Evolutionary conservation across 2,888 invertebrate species (phyloP).

Genomic region (Liposcelis brunnea): DNA sequence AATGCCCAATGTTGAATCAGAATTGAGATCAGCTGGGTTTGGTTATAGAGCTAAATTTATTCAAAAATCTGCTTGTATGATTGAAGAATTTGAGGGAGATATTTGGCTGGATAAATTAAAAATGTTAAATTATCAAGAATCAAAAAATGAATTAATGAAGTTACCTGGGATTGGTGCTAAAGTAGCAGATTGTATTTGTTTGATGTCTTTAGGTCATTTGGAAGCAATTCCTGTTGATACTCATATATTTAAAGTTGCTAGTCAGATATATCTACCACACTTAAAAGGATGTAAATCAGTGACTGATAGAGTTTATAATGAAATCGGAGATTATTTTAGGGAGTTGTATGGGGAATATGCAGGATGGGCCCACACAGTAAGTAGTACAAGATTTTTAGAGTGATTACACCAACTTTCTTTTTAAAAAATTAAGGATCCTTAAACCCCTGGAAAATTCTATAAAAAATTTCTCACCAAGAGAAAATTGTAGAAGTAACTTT

Average conservation of each 20-base stretch:
- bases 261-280: slow-evolving; percentile 60
- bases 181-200: slow-evolving; percentile 93
- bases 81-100: slow-evolving; percentile 48
- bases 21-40: slow-evolving; percentile 56
- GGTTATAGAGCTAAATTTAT: slow-evolving; percentile 84
- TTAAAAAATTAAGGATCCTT: no score
- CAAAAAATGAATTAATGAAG: slow-evolving; percentile 53
- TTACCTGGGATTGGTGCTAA: slow-evolving; percentile 87
- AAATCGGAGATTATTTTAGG: slow-evolving; percentile 69
- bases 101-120: slow-evolving; percentile 57
- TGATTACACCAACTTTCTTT: no score
- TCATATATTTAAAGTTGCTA: slow-evolving; percentile 85
- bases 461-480: no score
- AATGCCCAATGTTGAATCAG: slow-evolving; percentile 43
- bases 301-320: slow-evolving; percentile 65
- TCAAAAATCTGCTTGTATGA: slow-evolving; percentile 48
- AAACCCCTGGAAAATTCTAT: no score
- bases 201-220: slow-evolving; percentile 86
- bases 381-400: no score
- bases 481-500: no score
- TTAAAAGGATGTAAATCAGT: slow-evolving; percentile 55
- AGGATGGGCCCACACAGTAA: slow-evolving; percentile 91
- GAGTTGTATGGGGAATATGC: slow-evolving; percentile 67
- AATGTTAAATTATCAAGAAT: slow-evolving; percentile 48
- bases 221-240: slow-evolving; percentile 89